Conservation (phyloP, 92 coral and sea anemone species). For the Epizoanthus stellaris region DNA sequence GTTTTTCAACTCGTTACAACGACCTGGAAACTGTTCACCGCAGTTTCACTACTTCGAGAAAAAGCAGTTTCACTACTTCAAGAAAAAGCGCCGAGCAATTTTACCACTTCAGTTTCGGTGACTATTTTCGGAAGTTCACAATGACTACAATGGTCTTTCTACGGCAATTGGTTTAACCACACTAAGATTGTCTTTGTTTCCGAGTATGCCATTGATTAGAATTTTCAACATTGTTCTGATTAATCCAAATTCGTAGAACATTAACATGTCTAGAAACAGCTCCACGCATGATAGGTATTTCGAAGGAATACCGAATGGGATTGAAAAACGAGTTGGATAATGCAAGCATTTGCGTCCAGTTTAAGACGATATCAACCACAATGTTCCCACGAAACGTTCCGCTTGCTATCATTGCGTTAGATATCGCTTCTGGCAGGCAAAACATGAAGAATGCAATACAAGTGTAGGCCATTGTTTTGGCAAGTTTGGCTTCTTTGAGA, state of each 20-base stretch:
- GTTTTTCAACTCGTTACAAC: too few species aligned
- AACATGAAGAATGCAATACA: slow-evolving; percentile 10
- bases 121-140: too few species aligned
- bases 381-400: background rate
- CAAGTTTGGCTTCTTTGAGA: slow-evolving; percentile 18
- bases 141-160: too few species aligned
- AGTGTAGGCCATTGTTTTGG: slow-evolving; percentile 26
- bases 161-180: too few species aligned
- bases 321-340: slow-evolving; percentile 28
- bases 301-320: slow-evolving; percentile 38
- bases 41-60: too few species aligned
- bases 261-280: background rate
- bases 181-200: too few species aligned
- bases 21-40: too few species aligned
- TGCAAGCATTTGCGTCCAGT: slow-evolving; percentile 27
- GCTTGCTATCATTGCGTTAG: slow-evolving; percentile 14
- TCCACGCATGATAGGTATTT: slow-evolving; percentile 1
- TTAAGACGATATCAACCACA: slow-evolving; percentile 18
- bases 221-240: too few species aligned
- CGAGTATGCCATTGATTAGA: too few species aligned
- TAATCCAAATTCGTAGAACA: background rate
- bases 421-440: slow-evolving; percentile 27
- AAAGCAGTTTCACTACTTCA: too few species aligned
- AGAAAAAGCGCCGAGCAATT: too few species aligned
- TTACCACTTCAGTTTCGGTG: too few species aligned